These are phyloP conservation scores for Nomada flava DNA, from an alignment of 2,888 invertebrate species.

Conservation along the genomic window DNA sequence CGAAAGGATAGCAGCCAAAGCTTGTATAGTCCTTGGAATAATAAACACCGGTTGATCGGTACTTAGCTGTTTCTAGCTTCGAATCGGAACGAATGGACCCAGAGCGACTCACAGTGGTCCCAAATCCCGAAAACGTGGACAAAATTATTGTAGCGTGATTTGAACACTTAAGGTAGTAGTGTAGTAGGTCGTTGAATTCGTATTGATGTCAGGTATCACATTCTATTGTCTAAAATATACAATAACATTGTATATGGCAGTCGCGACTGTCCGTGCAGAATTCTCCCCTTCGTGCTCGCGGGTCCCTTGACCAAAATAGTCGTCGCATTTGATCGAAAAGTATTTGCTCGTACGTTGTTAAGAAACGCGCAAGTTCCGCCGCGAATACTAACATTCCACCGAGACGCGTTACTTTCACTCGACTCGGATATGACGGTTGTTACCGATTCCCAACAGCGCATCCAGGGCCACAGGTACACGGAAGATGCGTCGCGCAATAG, in stretches of 20 bases:
- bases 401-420: constrained; percentile 36
- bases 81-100: not conserved
- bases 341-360: too few species aligned
- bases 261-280: not conserved
- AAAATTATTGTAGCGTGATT: too few species aligned
- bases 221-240: too few species aligned
- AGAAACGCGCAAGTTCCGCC: not conserved
- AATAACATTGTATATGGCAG: too few species aligned
- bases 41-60: not conserved
- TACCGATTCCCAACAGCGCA: not conserved
- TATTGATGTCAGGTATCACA: too few species aligned
- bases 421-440: constrained; percentile 2
- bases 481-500: constrained; percentile 1
- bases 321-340: too few species aligned
- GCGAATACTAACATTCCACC: constrained; percentile 38
- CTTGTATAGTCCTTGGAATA: not conserved
- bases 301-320: too few species aligned
- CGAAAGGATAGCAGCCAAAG: too few species aligned
- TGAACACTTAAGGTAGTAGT: too few species aligned
- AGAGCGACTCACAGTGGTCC: not conserved
- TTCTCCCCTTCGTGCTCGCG: not conserved
- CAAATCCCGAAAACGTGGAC: too few species aligned
- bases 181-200: too few species aligned
- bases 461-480: not conserved
- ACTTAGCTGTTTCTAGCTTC: not conserved